Percentiles rank a stretch among this genome's conserved stretches.
Evolutionary conservation across 2,888 invertebrate species (phyloP).

Genomic region (Xanthia icteritia): DNA sequence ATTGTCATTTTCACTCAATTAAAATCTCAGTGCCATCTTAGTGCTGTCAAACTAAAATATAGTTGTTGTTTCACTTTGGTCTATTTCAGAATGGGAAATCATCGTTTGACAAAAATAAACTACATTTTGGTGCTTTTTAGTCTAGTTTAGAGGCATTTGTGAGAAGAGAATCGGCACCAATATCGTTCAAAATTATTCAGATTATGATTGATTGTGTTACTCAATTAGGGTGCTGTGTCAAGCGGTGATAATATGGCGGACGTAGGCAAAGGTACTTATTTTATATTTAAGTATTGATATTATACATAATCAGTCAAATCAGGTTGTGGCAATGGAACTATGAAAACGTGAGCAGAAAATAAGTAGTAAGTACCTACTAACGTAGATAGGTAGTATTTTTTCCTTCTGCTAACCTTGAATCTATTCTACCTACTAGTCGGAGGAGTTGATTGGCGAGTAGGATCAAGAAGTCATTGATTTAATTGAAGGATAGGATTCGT

Average conservation of each 20-base stretch:
- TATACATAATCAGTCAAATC: conserved; percentile 1
- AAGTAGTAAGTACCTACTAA: background rate
- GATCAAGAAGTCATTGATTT: conserved; percentile 3
- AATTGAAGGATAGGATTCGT: background rate
- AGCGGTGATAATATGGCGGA: background rate
- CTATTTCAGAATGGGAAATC: too few species aligned
- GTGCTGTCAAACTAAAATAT: too few species aligned
- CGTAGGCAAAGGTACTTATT: background rate
- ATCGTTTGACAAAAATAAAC: too few species aligned
- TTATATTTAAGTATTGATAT: too few species aligned
- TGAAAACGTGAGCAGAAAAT: conserved; percentile 32
- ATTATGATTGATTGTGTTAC: too few species aligned
- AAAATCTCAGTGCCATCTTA: too few species aligned
- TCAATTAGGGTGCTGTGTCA: background rate
- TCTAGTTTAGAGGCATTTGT: too few species aligned
- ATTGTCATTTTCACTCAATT: too few species aligned
- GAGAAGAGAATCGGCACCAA: too few species aligned
- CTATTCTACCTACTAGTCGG: background rate
- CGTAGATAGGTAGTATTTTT: conserved; percentile 16
- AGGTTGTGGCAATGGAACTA: background rate
- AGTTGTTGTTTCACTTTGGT: too few species aligned
- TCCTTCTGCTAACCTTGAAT: conserved; percentile 41
- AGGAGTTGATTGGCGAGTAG: conserved; percentile 11
- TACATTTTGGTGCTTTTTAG: too few species aligned
- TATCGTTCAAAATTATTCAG: too few species aligned